A percentile compares a stretch with the other conserved stretches of the same genome.
phyloP scores from a whole-genome alignment of 2,797 vertebrate genomes.

The Cuculus canorus region DNA sequence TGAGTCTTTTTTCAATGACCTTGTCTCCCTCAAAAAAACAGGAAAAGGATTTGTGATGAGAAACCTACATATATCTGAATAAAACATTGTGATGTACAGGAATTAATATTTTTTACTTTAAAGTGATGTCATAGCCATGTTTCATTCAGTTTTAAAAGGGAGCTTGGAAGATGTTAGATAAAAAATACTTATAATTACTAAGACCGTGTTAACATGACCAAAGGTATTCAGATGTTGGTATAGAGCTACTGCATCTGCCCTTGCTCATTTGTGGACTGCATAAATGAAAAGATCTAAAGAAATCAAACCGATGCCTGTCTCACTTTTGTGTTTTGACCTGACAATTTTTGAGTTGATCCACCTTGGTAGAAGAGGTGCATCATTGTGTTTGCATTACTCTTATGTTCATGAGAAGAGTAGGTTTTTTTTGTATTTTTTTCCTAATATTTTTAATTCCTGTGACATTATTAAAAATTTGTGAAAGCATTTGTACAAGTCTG shows the following conservation, averaged over 20 bases:
- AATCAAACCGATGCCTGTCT: not conserved
- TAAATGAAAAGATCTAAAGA: not conserved
- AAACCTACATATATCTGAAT: not conserved
- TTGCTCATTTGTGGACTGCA: constrained; percentile 63
- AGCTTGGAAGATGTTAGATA: constrained; percentile 68
- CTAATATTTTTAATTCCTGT: not conserved
- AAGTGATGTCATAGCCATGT: constrained; percentile 38
- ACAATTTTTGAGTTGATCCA: not conserved
- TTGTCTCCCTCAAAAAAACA: not conserved
- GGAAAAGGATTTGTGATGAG: not conserved
- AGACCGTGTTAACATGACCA: constrained; percentile 73
- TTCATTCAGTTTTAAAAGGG: constrained; percentile 59
- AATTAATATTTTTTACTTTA: constrained; percentile 42
- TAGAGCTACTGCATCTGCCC: constrained; percentile 27
- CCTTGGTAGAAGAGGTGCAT: not conserved
- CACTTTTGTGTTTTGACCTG: not conserved
- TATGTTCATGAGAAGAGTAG: not conserved
- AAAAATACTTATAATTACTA: constrained; percentile 76
- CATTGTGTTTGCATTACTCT: not conserved
- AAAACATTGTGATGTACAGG: not conserved
- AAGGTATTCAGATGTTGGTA: constrained; percentile 70
- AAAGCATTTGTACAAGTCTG: not conserved
- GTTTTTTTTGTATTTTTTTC: not conserved
- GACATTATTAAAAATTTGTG: not conserved
- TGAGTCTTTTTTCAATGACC: not conserved